A percentile compares a stretch with the other conserved stretches of the same genome.
Evolutionary conservation across 2,113 vertebrate genomes (phyloP).

Genomic region (Lonchura striata): DNA sequence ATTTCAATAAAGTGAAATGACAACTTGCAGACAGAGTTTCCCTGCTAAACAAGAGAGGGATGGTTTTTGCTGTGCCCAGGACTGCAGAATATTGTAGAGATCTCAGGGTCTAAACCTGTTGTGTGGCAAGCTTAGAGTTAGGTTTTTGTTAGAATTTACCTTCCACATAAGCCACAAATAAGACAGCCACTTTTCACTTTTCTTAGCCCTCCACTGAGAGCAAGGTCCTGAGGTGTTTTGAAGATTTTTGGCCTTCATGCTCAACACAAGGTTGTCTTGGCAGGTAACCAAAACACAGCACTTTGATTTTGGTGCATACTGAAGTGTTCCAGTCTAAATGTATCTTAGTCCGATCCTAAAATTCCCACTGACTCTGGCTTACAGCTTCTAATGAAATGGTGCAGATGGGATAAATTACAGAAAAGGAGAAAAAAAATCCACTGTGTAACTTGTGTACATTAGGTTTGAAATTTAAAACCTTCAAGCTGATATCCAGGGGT

Average conservation of each 20-base stretch:
- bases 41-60: neutral
- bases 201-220: neutral
- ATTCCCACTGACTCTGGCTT: neutral
- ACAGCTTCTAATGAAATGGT: neutral
- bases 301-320: neutral
- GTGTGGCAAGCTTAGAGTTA: neutral
- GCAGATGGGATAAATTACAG: constrained; percentile 55
- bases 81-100: neutral
- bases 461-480: constrained; percentile 45
- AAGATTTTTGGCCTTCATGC: neutral
- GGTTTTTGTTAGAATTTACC: neutral
- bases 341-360: neutral
- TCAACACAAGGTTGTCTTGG: neutral
- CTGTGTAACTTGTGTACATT: constrained; percentile 23
- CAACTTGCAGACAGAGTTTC: neutral
- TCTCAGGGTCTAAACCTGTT: neutral
- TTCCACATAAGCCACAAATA: neutral
- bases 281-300: neutral
- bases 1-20: neutral
- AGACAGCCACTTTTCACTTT: neutral
- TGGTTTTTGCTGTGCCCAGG: neutral
- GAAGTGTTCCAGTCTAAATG: neutral
- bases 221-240: neutral
- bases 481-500: neutral
- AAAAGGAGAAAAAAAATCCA: constrained; percentile 13